Evolutionary conservation across 2,888 invertebrate genomes (phyloP), one percentile per base, ranked within the genome.

Genomic region (Diarsia rubi): DNA sequence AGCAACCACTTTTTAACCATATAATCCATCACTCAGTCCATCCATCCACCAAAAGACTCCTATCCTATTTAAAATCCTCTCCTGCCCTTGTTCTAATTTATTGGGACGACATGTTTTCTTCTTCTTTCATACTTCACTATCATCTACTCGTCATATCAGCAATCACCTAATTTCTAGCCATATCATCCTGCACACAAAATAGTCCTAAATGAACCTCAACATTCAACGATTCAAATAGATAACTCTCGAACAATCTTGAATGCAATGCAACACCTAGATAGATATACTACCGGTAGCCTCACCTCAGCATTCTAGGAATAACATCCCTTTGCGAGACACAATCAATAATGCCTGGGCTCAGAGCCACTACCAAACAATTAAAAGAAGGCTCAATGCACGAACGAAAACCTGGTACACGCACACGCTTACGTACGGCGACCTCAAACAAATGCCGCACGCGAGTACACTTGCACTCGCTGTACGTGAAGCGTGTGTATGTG

Each of bases 321-420:
- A 66, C 70, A 73, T 69, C 80, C 78, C 60, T 69, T 68, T 73
- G 47, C 27, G 37, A 65, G 77, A 75, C 73, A 81, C 84, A 86
- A 85, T 85, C 86, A 67, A 85, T 85, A 81, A 60, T 65, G 54
- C n/a, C 47, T 24, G 52, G 64, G 60, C 11, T 54, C 27, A 57
- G 8, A n/a, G 19, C 42, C 62, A 62, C 80, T 1, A 21, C 1
- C 72, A 31, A 19, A 72, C 37, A 63, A 19, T 0, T 31, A n/a
- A 24, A 37, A 76, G 80, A 79, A 79, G 52, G 12, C 27, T 54
- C 0, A 5, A 3, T 80, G 45, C 45, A 24, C 5, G 16, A 31
- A 21, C 4, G 24, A 24, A 6, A 21, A 16, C 19, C 19, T 27
- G 9, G 2, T 9, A 16, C 16, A 52, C 44, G 76, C 77, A 42